phyloP scores from a whole-genome alignment of 1,140 invertebrate species.

The Hyles euphorbiae region DNA sequence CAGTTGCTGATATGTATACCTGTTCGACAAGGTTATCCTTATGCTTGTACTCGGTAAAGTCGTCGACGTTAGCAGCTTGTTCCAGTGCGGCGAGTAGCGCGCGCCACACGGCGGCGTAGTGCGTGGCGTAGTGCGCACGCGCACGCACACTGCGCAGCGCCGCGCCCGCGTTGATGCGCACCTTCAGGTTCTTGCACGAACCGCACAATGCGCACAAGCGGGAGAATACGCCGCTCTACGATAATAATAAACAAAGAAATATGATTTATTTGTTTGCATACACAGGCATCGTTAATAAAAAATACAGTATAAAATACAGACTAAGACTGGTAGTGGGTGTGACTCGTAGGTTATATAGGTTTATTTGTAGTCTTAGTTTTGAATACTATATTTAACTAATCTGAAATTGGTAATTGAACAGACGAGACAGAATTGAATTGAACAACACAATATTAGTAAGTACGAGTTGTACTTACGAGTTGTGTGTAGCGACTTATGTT shows the following conservation, averaged over 20 bases:
- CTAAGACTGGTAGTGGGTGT: no score
- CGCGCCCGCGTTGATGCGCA: constrained; percentile 87
- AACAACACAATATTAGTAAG: no score
- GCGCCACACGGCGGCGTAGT: constrained; percentile 80
- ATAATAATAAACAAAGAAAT: constrained; percentile 2
- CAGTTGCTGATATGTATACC: constrained; percentile 23
- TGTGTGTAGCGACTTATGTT: no score
- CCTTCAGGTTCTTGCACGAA: constrained; percentile 79
- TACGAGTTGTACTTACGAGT: no score
- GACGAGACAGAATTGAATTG: no score
- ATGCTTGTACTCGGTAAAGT: constrained; percentile 88
- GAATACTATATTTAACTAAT: no score
- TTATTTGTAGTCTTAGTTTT: no score
- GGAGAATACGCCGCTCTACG: constrained; percentile 64
- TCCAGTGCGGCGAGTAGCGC: constrained; percentile 82
- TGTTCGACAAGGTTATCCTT: constrained; percentile 79
- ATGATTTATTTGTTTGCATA: no score
- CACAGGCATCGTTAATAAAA: no score
- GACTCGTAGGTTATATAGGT: no score
- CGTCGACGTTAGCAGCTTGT: constrained; percentile 83
- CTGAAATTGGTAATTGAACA: no score
- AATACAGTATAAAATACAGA: no score
- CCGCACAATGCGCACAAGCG: constrained; percentile 70
- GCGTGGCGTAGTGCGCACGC: constrained; percentile 78
- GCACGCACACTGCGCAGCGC: constrained; percentile 80